A percentile compares a stretch with the other conserved stretches of the same genome.
Conservation (phyloP, 2,113 vertebrate species). For the Oplegnathus fasciatus region DNA sequence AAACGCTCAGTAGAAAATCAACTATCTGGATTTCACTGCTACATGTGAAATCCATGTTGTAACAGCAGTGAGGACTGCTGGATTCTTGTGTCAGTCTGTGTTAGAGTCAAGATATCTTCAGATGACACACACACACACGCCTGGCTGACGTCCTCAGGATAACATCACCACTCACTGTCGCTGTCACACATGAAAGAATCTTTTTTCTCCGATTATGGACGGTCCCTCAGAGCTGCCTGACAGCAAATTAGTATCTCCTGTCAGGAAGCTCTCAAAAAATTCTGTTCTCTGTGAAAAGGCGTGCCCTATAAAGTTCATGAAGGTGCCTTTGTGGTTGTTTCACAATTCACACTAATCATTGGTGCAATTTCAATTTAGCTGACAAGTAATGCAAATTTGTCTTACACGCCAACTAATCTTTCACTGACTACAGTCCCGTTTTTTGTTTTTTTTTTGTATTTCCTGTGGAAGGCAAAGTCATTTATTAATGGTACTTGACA, state of each 20-base stretch:
- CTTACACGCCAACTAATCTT: neutral
- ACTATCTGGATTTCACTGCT: neutral
- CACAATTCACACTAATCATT: neutral
- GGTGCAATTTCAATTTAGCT: neutral
- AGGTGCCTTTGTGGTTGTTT: neutral
- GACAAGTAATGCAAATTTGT: neutral
- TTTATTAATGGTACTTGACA: neutral
- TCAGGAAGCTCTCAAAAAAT: constrained; percentile 31
- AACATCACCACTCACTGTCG: constrained; percentile 48
- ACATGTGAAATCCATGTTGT: neutral
- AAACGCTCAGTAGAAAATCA: neutral
- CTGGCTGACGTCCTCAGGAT: constrained; percentile 34
- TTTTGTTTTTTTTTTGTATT: neutral
- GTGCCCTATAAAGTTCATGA: constrained; percentile 9
- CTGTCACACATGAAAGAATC: constrained; percentile 43
- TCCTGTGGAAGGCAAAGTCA: neutral
- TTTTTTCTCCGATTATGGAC: constrained; percentile 23
- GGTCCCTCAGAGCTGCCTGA: constrained; percentile 20
- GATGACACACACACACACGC: constrained; percentile 22
- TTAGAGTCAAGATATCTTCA: constrained; percentile 54
- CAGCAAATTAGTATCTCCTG: constrained; percentile 26
- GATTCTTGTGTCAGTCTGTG: constrained; percentile 23
- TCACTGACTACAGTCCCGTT: no score
- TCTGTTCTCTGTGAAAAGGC: constrained; percentile 21
- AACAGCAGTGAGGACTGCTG: constrained; percentile 9